phyloP scores from a whole-genome alignment of 2,113 vertebrate species.

The Antechinus stuartii region DNA sequence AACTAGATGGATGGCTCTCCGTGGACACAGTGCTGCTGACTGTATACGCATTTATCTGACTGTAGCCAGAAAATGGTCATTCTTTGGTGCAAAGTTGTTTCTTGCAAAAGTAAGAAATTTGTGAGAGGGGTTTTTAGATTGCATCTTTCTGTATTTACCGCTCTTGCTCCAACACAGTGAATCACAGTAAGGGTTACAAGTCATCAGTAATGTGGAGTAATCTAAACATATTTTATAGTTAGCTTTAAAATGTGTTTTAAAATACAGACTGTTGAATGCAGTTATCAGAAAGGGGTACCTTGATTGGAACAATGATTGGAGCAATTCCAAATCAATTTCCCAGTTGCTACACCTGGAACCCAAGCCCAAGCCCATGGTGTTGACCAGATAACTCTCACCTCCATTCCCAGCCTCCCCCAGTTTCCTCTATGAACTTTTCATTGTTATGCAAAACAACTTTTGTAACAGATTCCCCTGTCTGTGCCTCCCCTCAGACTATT shows the following conservation, averaged over 20 bases:
- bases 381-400: no score
- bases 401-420: neutral
- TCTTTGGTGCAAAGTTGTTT: constrained; percentile 96
- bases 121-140: neutral
- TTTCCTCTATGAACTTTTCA: neutral
- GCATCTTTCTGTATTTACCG: neutral
- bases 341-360: neutral
- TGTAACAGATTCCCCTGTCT: neutral
- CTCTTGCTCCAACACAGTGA: neutral
- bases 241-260: neutral
- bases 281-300: no score
- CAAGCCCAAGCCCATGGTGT: neutral
- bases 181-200: neutral
- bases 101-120: constrained; percentile 90
- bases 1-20: constrained; percentile 94
- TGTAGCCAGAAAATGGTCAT: constrained; percentile 95
- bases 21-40: constrained; percentile 90
- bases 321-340: neutral
- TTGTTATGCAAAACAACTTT: neutral
- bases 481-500: no score
- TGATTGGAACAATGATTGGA: neutral
- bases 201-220: neutral
- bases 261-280: neutral
- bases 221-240: neutral
- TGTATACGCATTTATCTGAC: constrained; percentile 96